phyloP scores from a whole-genome alignment of 2,113 vertebrate species.

The Chamaetylas fuelleborni region DNA sequence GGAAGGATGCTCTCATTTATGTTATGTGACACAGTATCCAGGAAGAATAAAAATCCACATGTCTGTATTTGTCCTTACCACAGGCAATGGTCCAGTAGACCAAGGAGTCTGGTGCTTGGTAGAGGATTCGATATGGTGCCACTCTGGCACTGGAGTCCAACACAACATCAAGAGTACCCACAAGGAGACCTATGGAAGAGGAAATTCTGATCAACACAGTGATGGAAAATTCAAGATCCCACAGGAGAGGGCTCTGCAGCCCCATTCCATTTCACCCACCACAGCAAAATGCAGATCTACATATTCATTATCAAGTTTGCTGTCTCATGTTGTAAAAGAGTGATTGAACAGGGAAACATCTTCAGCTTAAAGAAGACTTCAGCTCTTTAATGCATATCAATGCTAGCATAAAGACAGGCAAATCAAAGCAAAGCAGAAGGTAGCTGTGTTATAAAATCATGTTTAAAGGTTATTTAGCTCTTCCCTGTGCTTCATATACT shows the following conservation, averaged over 20 bases:
- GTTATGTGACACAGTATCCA: not conserved
- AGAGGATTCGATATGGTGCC: constrained; percentile 94
- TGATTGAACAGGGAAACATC: not conserved
- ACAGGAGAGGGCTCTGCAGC: not conserved
- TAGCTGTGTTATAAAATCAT: not conserved
- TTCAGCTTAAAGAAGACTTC: not conserved
- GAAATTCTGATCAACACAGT: not conserved
- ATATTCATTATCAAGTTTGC: not conserved
- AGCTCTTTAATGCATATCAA: not conserved
- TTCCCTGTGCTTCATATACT: not conserved
- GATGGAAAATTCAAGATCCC: not conserved
- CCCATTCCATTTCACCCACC: not conserved
- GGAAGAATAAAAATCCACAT: not conserved
- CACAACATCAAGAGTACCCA: constrained; percentile 95
- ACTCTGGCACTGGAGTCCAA: constrained; percentile 96
- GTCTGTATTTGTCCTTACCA: constrained; percentile 76
- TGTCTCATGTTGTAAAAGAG: not conserved
- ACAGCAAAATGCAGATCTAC: not conserved
- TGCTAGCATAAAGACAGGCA: not conserved
- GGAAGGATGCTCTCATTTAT: not conserved
- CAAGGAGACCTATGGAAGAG: constrained; percentile 84
- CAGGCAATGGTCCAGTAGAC: constrained; percentile 95
- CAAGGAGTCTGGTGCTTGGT: constrained; percentile 94
- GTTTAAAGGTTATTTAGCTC: not conserved
- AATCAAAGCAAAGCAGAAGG: not conserved